Base-by-base conservation (phyloP, 1,140 invertebrate genomes). In the Bombus terrestris region DNA sequence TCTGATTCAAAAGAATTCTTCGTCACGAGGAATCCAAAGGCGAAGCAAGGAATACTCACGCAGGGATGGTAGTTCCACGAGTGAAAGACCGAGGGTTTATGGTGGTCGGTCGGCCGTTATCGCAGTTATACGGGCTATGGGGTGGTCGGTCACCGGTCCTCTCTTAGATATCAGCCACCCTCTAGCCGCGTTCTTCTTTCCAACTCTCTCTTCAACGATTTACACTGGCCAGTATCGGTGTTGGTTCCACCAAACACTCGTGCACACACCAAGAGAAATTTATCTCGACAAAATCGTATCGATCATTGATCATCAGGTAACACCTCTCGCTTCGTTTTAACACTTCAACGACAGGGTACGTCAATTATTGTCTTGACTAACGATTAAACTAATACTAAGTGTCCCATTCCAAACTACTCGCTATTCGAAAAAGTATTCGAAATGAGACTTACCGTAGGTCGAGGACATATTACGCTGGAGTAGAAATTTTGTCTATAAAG, bases 21-120 rank as follows among this genome's bases (percentile, higher is more conserved):
- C n/a, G 37, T 10, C 43, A 41, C 53, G 57, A 73, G 41, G 81
- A 53, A 85, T 85, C 75, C 37, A 35, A 35, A 43, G 13, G 64
- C 28, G 71, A 41, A 53, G 15, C n/a, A 35, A 47, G 62, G 57
- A 75, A 85, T 75, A 89, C 59, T 71, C 39, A 81, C 80, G 32
- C 81, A 43, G 35, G 47, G 79, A 66, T 69, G 69, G 75, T 81
- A 86, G 80, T 91, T 90, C 68, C 28, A 47, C 79, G 86, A 90
- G 82, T 83, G 88, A 92, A 91, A 92, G 89, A 76, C 90, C 87
- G 86, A 89, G 87, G 86, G 87, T 92, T 92, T 92, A 88, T 91
- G 83, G 89, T 91, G 88, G 83, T 87, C 88, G 66, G 76, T 85
- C 82, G 88, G 62, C 81, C 90, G 89, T 92, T 92, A 92, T 92